A percentile compares a stretch with the other conserved stretches of the same genome.
Conservation (phyloP, 2,797 vertebrate species). For the Coendou prehensilis region DNA sequence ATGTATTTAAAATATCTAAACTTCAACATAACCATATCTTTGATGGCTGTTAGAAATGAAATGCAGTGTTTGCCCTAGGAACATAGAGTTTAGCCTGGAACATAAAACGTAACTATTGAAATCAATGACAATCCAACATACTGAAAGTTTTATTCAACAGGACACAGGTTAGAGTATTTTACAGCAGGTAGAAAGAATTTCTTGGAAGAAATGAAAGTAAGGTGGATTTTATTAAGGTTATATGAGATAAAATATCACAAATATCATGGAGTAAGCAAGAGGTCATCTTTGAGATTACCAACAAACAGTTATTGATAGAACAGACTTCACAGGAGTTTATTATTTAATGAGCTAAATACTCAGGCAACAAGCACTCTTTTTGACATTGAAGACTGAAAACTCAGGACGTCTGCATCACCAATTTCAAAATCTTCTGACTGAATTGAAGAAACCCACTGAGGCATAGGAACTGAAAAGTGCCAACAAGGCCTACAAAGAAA, state of each 20-base stretch:
- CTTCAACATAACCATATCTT: no score
- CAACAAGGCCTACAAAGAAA: constrained; percentile 73
- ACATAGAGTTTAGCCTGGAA: not conserved
- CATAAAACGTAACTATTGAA: not conserved
- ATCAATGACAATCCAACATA: not conserved
- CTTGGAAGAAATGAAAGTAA: not conserved
- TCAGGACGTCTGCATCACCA: constrained; percentile 55
- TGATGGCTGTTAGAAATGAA: no score
- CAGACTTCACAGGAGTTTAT: not conserved
- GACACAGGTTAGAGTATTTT: not conserved
- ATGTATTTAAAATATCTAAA: not conserved
- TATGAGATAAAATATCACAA: not conserved
- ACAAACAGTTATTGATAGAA: not conserved
- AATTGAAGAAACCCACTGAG: constrained; percentile 55
- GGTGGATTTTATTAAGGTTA: not conserved
- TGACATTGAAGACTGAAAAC: constrained; percentile 35
- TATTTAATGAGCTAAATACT: not conserved
- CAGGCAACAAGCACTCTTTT: not conserved
- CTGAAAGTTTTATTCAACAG: not conserved
- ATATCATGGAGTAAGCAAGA: not conserved
- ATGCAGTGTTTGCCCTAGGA: not conserved
- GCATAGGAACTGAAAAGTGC: constrained; percentile 61
- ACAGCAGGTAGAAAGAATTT: not conserved
- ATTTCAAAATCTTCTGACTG: constrained; percentile 78
- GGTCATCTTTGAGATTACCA: not conserved